Base-by-base conservation (phyloP, 2,797 vertebrate species). In the Cheirogaleus major region DNA sequence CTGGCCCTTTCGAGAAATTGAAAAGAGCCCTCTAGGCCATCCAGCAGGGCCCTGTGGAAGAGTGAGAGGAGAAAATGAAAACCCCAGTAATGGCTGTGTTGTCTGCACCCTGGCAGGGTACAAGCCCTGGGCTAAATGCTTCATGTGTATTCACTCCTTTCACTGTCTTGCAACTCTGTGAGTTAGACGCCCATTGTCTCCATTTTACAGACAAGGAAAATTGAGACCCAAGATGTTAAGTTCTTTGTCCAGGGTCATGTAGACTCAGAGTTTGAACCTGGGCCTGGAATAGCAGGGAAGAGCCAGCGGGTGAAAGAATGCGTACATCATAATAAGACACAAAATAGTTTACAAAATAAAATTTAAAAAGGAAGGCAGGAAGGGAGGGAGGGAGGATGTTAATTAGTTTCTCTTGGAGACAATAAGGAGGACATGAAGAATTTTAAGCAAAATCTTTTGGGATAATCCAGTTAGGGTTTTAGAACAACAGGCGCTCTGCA, bases 391-490 rank as follows among this genome's bases (percentile, higher is more conserved):
- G 5, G 13, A 22, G 4, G 2, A 10, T 20, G 17, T 7, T 45
- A 22, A 72, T 8, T 25, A 22, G 25, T 45, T 48, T 57, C 32
- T 43, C 52, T 67, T 3, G 0, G 0, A 50, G 45, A 32, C 38
- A 38, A 23, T 2, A 30, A 91, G 12, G 43, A 75, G 18, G 11
- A 22, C 59, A 6, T 41, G 27, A 91, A 48, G 25, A 10, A 20
- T 22, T 94, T 43, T 63, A 72, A 85, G 69, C 57, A 32, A 59
- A 96, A 83, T 45, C 45, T 11, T 65, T 78, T 79, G n/a, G 7
- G 27, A 5, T 50, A 69, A 89, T 78, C 18, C n/a, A 52, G 65
- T 89, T 59, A 67, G 55, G 2, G 10, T n/a, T 76, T 61, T 22
- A 43, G 25, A 87, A 59, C 30, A 76, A 41, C 3, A 78, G 35